Conservation (phyloP, 2,797 vertebrate genomes). For the Melanotaenia trifasciata region DNA sequence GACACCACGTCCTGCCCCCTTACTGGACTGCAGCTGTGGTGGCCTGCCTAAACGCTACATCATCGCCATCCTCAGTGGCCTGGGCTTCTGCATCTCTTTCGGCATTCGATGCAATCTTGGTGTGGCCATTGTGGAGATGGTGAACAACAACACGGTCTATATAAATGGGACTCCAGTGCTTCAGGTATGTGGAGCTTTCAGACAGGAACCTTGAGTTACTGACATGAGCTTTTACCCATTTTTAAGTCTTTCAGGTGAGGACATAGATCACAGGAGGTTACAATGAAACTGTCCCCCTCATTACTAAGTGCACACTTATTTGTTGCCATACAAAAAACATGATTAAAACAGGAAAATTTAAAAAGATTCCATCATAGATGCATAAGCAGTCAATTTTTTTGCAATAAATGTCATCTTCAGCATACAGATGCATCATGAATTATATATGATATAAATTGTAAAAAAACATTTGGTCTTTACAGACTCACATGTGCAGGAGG, state of each 20-base stretch:
- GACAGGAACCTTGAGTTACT: neutral
- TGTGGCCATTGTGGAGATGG: conserved; percentile 98
- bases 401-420: too few relatives aligned
- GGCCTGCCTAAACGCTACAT: conserved; percentile 96
- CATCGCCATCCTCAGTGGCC: conserved; percentile 94
- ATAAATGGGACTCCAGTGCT: conserved; percentile 92
- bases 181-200: conserved; percentile 81
- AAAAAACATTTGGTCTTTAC: neutral
- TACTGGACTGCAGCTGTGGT: conserved; percentile 89
- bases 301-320: too few relatives aligned
- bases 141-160: conserved; percentile 96
- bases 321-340: neutral
- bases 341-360: neutral
- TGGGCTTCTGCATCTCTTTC: conserved; percentile 99
- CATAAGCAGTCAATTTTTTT: too few relatives aligned
- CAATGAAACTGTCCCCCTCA: too few relatives aligned
- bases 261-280: too few relatives aligned
- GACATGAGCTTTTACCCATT: neutral
- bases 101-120: conserved; percentile 98
- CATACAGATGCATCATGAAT: neutral
- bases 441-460: neutral
- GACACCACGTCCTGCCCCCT: conserved; percentile 47
- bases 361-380: neutral
- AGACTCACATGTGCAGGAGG: too few relatives aligned
- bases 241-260: neutral